phyloP scores from a whole-genome alignment of 1,140 invertebrate genomes.

The Glossosoma conforme region DNA sequence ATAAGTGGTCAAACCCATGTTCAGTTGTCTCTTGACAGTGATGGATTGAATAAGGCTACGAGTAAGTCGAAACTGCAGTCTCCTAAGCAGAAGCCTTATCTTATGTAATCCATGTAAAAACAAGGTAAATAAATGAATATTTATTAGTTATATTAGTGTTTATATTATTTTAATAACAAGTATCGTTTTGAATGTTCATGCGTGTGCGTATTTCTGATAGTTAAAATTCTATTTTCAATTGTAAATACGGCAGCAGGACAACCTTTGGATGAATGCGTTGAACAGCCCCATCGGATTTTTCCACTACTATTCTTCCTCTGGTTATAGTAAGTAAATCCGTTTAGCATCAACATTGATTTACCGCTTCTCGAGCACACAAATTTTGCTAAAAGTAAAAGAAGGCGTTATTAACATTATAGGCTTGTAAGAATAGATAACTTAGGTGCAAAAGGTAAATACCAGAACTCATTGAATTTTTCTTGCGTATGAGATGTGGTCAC shows the following conservation, averaged over 20 bases:
- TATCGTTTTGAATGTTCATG: conserved; percentile 8
- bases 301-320: background rate
- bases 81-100: too few species aligned
- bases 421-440: too few species aligned
- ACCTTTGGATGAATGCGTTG: background rate
- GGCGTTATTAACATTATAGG: background rate
- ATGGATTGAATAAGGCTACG: too few species aligned
- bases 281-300: conserved; percentile 7
- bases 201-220: conserved; percentile 1
- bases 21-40: too few species aligned
- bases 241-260: background rate
- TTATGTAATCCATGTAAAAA: too few species aligned
- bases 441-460: too few species aligned
- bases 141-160: background rate
- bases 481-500: too few species aligned
- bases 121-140: too few species aligned
- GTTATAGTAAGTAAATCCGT: background rate
- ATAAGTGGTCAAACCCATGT: too few species aligned
- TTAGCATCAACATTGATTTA: background rate
- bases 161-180: too few species aligned
- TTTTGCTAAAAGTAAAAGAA: background rate
- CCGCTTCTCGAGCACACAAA: background rate
- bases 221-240: background rate
- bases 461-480: too few species aligned
- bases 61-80: too few species aligned